Evolutionary conservation across 2,797 vertebrate species (phyloP), one percentile per base, ranked within the genome.

Genomic region (Hippopotamyrus pictus): DNA sequence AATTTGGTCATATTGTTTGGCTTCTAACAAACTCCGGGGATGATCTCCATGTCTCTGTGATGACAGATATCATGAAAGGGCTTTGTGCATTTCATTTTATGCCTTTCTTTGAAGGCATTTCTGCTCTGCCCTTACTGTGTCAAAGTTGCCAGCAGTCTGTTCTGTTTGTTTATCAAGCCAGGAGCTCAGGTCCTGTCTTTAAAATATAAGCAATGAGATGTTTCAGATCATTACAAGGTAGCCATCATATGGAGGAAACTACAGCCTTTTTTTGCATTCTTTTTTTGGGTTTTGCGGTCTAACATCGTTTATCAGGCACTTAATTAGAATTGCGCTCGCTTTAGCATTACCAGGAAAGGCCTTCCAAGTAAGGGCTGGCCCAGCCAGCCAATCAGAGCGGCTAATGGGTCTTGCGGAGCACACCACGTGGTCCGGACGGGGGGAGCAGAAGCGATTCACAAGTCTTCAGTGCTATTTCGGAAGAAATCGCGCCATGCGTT

Each of bases 251-350:
- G 79, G n/a, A 50, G 53, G 79, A 89, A 89, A 65, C 79, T 50
- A 19, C n/a, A 22, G 41, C 44, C 62, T 89, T 86, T 89, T 82
- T 3, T 62, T 5, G 22, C n/a, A 84, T 86, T 89, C 76, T 53
- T 86, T 85, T 65, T 65, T 69, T 51, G 22, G 82, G 41, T 83
- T 89, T 86, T 89, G 88, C 50, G 88, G 88, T 85, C 48, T 69
- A 65, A 46, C 88, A 50, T 12, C 62, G 82, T 86, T 86, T 89
- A 89, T 89, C 88, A 69, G 79, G 51, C 44, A 65, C 25, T 89
- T 86, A 69, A 89, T 86, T 89, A 86, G 82, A 85, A 86, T 48
- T 33, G 44, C 9, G 14, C 57, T 50, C 7, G 11, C 57, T 33
- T 89, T 41, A 19, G n/a, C 4, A 17, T 69, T 89, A 89, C 82